These are phyloP conservation scores for Thryonomys swinderianus DNA, from an alignment of 2,113 vertebrate species.

Conservation along the genomic window DNA sequence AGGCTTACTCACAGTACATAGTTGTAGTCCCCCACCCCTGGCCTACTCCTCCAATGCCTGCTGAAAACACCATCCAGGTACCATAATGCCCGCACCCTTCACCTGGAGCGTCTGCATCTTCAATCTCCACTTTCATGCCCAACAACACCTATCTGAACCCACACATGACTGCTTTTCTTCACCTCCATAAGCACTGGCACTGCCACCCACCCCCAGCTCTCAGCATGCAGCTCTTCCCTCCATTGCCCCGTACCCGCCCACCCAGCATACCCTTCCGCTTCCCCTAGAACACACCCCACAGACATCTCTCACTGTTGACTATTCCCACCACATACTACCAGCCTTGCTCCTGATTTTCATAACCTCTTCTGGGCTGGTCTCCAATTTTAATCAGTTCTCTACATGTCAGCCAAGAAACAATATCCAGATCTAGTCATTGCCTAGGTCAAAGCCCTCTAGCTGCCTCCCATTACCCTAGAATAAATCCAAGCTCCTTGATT, in stretches of 20 bases:
- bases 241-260: too few relatives aligned
- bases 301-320: too few relatives aligned
- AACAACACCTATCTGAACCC: not conserved
- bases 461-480: not conserved
- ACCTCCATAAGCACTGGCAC: accelerated
- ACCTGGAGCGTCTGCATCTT: not conserved
- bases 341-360: not conserved
- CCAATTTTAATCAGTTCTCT: not conserved
- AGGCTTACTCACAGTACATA: not conserved
- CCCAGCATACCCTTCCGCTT: not conserved
- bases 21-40: not conserved
- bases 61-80: not conserved
- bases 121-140: too few relatives aligned
- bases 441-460: constrained; percentile 1
- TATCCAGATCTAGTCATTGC: not conserved
- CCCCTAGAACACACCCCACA: not conserved
- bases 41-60: not conserved
- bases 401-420: not conserved
- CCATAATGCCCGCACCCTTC: not conserved
- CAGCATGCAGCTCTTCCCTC: accelerated
- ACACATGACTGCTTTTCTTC: not conserved
- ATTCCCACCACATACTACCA: not conserved
- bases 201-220: accelerated
- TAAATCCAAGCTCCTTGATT: not conserved
- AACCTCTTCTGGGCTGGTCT: not conserved